phyloP scores from a whole-genome alignment of 2,888 invertebrate species.

The Torymus auratus region DNA sequence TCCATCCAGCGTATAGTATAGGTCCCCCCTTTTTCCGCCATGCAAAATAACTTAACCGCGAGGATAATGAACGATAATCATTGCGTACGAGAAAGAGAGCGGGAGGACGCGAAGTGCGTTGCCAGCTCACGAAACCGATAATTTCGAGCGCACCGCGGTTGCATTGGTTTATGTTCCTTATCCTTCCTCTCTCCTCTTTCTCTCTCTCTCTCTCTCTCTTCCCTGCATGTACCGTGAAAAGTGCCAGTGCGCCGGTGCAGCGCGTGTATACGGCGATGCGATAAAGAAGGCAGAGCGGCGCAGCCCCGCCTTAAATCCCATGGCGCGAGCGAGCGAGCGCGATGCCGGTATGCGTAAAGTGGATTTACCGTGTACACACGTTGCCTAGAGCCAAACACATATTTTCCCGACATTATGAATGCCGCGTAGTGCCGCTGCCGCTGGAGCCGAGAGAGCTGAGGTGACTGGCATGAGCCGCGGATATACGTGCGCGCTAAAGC shows the following conservation, averaged over 20 bases:
- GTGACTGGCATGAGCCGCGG: constrained; percentile 9
- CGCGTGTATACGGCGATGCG: constrained; percentile 7
- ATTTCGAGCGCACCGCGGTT: constrained; percentile 43
- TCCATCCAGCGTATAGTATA: not conserved
- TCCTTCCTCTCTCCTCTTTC: constrained; percentile 31
- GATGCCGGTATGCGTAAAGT: constrained; percentile 51
- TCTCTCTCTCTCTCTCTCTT: no score
- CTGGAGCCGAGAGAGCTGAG: not conserved
- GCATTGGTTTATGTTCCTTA: constrained; percentile 48
- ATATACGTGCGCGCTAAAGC: constrained; percentile 14
- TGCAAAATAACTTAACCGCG: constrained; percentile 52
- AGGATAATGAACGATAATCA: constrained; percentile 55
- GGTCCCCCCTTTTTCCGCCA: not conserved
- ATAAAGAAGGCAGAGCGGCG: constrained; percentile 52
- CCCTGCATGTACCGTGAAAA: constrained; percentile 13
- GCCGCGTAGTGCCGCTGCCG: constrained; percentile 27
- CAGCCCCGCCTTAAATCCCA: constrained; percentile 59
- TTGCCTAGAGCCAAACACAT: constrained; percentile 58
- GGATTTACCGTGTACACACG: constrained; percentile 58
- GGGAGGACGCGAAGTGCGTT: not conserved
- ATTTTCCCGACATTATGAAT: constrained; percentile 58
- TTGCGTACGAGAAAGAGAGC: constrained; percentile 12
- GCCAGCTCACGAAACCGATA: constrained; percentile 46
- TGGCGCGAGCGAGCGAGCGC: constrained; percentile 31
- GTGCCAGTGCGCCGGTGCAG: constrained; percentile 21